These are phyloP conservation scores for Argyresthia albistria DNA, from an alignment of 2,888 invertebrate species.

Conservation along the genomic window DNA sequence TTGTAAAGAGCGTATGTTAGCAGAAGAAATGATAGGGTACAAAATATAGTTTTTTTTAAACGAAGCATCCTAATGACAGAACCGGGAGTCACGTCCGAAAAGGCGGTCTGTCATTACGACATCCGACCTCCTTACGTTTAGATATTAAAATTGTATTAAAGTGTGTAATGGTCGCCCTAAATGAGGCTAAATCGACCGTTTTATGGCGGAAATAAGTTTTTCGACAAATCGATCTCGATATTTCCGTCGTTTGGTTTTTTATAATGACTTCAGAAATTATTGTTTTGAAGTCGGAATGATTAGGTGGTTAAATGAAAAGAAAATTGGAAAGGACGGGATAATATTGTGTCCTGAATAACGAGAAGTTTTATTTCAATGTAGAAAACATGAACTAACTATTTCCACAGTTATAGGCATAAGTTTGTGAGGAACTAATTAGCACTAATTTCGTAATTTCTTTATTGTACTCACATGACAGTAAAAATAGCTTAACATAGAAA, in stretches of 20 bases:
- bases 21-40: neutral
- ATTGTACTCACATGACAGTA: too few relatives aligned
- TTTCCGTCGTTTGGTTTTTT: neutral
- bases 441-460: too few relatives aligned
- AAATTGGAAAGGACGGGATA: neutral
- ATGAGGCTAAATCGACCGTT: slow-evolving; percentile 53
- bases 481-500: too few relatives aligned
- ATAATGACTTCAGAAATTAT: too few relatives aligned
- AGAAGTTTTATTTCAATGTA: neutral
- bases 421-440: too few relatives aligned
- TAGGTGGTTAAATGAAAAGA: neutral
- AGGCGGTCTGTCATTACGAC: slow-evolving; percentile 39
- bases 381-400: too few relatives aligned
- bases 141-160: slow-evolving; percentile 58
- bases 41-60: slow-evolving; percentile 12
- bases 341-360: neutral
- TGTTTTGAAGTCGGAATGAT: too few relatives aligned
- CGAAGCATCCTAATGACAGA: slow-evolving; percentile 44
- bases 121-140: slow-evolving; percentile 23
- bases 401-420: too few relatives aligned
- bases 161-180: slow-evolving; percentile 37
- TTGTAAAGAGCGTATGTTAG: neutral
- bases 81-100: slow-evolving; percentile 55
- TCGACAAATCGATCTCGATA: slow-evolving; percentile 54
- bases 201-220: slow-evolving; percentile 47